phyloP scores from a whole-genome alignment of 2,888 invertebrate genomes.

The Rhogogaster chlorosoma region DNA sequence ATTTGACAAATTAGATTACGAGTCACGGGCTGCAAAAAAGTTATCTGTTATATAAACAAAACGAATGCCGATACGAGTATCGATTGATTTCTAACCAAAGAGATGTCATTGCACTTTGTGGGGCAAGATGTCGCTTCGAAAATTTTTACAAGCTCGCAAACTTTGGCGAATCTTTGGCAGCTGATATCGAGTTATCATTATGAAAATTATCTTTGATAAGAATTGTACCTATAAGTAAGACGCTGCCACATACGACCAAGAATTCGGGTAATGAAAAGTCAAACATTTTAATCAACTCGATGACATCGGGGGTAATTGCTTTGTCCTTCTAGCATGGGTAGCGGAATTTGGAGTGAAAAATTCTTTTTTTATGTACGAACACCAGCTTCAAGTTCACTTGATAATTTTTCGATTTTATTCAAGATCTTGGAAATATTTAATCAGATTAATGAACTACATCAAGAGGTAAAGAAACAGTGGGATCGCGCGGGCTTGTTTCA shows the following conservation, averaged over 20 bases:
- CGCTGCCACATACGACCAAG: conserved; percentile 66
- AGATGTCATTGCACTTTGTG: not conserved
- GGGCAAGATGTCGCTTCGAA: not conserved
- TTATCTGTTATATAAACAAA: not conserved
- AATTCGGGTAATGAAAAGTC: conserved; percentile 66
- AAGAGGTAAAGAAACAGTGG: conserved; percentile 25
- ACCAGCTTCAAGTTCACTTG: conserved; percentile 5
- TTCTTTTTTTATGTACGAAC: not conserved
- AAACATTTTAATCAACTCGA: conserved; percentile 61
- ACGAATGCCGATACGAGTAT: not conserved
- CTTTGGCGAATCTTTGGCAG: not conserved
- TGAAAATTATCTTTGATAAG: not conserved
- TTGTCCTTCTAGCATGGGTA: not conserved
- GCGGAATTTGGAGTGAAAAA: not conserved
- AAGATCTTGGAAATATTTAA: conserved; percentile 6
- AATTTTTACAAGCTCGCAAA: not conserved
- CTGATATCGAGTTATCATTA: conserved; percentile 3
- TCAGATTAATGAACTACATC: not conserved
- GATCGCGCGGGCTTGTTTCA: conserved; percentile 11
- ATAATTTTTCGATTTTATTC: not conserved
- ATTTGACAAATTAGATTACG: not conserved
- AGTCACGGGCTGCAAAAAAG: not conserved
- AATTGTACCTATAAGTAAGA: conserved; percentile 66
- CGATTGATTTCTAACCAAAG: conserved; percentile 15
- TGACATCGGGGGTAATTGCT: not conserved